Percentiles rank a stretch among this genome's conserved stretches.
phyloP scores from a whole-genome alignment of 2,888 invertebrate genomes.

The Pharmacophagus antenor region DNA sequence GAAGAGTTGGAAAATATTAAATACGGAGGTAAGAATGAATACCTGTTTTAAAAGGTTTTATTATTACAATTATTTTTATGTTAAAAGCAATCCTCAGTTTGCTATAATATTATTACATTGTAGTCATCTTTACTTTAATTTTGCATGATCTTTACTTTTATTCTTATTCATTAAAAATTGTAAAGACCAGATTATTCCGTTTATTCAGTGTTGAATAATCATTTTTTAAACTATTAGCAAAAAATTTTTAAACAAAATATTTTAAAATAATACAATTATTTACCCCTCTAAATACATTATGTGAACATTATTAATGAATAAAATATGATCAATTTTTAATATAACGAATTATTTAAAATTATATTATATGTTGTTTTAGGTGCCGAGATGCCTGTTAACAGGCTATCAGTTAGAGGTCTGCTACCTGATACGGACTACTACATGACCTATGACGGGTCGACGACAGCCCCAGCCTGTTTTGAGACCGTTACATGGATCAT shows the following conservation, averaged over 20 bases:
- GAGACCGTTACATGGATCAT: conserved; percentile 99
- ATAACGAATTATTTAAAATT: not conserved
- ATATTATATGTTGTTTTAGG: conserved; percentile 73
- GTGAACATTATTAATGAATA: not conserved
- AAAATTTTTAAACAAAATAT: too few species aligned
- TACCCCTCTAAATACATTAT: too few species aligned
- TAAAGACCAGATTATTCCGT: too few species aligned
- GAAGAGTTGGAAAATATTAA: conserved; percentile 95
- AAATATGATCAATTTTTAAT: not conserved
- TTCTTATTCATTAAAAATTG: too few species aligned
- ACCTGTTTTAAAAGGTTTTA: not conserved
- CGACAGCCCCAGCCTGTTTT: conserved; percentile 97
- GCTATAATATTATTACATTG: too few species aligned
- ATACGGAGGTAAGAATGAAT: conserved; percentile 88
- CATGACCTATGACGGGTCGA: conserved; percentile 99
- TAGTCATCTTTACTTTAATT: too few species aligned
- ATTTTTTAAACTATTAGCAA: too few species aligned
- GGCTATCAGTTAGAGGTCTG: conserved; percentile 92
- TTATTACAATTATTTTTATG: too few species aligned
- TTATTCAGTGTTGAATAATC: too few species aligned
- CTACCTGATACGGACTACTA: conserved; percentile 97
- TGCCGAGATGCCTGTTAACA: conserved; percentile 90
- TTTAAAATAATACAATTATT: too few species aligned
- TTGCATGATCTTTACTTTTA: too few species aligned
- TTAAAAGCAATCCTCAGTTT: too few species aligned